These are phyloP conservation scores for Carcina quercana DNA, from an alignment of 2,888 invertebrate species.

Conservation along the genomic window DNA sequence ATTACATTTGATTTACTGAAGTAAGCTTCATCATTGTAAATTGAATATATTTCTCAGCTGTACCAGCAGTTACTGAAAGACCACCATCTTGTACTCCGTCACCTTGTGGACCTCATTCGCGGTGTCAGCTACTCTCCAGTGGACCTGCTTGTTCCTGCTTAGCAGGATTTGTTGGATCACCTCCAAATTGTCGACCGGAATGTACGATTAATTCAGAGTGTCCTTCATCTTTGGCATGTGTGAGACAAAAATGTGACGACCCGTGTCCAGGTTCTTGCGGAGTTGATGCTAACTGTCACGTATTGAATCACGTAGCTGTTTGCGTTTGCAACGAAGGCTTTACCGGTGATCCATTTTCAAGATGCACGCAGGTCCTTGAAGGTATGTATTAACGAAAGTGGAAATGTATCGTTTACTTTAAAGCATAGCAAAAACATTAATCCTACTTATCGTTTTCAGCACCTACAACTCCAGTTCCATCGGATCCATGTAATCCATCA, in stretches of 20 bases:
- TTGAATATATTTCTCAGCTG: conserved; percentile 35
- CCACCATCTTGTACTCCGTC: conserved; percentile 87
- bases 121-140: conserved; percentile 82
- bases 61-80: conserved; percentile 71
- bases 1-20: neutral
- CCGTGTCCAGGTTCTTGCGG: conserved; percentile 91
- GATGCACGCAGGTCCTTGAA: conserved; percentile 76
- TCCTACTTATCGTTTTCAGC: conserved; percentile 41
- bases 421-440: neutral
- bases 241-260: conserved; percentile 86
- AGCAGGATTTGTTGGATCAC: conserved; percentile 84
- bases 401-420: no score
- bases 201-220: conserved; percentile 88
- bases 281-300: conserved; percentile 84
- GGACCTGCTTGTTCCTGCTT: conserved; percentile 87
- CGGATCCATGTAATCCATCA: conserved; percentile 79
- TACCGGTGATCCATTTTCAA: conserved; percentile 87
- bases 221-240: conserved; percentile 83
- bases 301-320: conserved; percentile 86
- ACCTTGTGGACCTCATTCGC: conserved; percentile 89
- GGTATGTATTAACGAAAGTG: conserved; percentile 29
- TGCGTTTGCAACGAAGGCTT: conserved; percentile 84
- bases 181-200: conserved; percentile 86
- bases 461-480: conserved; percentile 47
- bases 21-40: no score